Percentiles rank a stretch among this genome's conserved stretches.
phyloP scores from a whole-genome alignment of 2,797 vertebrate genomes.

The Danio choprae region DNA sequence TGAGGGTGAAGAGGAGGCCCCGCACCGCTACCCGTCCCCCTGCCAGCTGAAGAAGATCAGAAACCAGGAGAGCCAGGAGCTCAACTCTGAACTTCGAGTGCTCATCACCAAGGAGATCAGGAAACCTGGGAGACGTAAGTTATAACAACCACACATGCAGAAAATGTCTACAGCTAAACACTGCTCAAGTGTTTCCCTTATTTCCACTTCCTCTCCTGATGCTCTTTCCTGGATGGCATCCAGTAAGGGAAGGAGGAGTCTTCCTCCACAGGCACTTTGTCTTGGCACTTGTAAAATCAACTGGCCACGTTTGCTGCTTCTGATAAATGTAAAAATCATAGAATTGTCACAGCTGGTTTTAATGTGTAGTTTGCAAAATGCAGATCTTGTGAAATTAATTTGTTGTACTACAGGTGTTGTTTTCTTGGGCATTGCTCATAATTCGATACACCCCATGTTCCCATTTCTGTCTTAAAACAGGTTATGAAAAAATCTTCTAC shows the following conservation, averaged over 20 bases:
- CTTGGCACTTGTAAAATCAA: not conserved
- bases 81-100: constrained; percentile 88
- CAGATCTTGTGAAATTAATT: no score
- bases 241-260: not conserved
- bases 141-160: not conserved
- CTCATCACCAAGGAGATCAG: constrained; percentile 95
- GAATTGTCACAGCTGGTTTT: constrained; percentile 20
- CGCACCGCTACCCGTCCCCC: constrained; percentile 76
- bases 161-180: not conserved
- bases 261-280: constrained; percentile 1
- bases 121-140: constrained; percentile 91
- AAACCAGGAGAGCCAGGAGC: constrained; percentile 85
- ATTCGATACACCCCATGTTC: not conserved
- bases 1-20: constrained; percentile 72
- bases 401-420: not conserved
- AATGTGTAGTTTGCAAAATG: not conserved
- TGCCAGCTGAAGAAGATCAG: constrained; percentile 83
- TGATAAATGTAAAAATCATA: not conserved
- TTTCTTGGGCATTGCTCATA: not conserved
- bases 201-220: not conserved
- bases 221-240: constrained; percentile 1
- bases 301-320: not conserved
- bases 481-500: constrained; percentile 94
- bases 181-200: not conserved
- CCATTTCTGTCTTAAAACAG: constrained; percentile 72